Conservation (phyloP, 2,797 vertebrate species). For the Molossus alvarezi region DNA sequence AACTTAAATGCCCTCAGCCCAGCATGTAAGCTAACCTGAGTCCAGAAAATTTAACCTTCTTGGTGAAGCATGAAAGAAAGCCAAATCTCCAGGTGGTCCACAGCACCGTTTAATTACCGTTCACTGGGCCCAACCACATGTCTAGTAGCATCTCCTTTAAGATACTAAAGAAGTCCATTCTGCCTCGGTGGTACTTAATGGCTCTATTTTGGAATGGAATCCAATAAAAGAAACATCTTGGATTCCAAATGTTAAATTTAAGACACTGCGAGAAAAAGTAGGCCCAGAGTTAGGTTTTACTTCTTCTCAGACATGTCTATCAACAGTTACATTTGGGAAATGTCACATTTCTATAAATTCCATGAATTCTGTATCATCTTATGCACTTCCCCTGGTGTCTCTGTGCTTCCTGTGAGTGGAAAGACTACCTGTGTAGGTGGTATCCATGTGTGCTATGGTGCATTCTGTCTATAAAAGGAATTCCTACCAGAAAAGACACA, state of each 20-base stretch:
- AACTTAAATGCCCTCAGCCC: neutral
- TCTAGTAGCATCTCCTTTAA: neutral
- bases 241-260: constrained; percentile 57
- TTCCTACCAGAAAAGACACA: constrained; percentile 74
- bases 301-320: constrained; percentile 81
- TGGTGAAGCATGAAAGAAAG: constrained; percentile 38
- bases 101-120: neutral
- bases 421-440: constrained; percentile 75
- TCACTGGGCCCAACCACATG: neutral
- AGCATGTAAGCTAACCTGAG: neutral
- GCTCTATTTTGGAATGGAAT: constrained; percentile 16
- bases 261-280: constrained; percentile 43
- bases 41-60: constrained; percentile 53
- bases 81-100: neutral
- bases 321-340: constrained; percentile 73
- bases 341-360: constrained; percentile 75
- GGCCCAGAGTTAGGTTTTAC: constrained; percentile 71
- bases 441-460: neutral
- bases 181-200: neutral
- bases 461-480: constrained; percentile 77
- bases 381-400: constrained; percentile 11
- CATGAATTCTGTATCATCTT: constrained; percentile 20
- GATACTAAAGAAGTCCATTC: neutral
- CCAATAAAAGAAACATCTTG: constrained; percentile 54
- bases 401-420: constrained; percentile 75